Conservation (phyloP, 2,797 vertebrate genomes). For the Allobates femoralis region DNA sequence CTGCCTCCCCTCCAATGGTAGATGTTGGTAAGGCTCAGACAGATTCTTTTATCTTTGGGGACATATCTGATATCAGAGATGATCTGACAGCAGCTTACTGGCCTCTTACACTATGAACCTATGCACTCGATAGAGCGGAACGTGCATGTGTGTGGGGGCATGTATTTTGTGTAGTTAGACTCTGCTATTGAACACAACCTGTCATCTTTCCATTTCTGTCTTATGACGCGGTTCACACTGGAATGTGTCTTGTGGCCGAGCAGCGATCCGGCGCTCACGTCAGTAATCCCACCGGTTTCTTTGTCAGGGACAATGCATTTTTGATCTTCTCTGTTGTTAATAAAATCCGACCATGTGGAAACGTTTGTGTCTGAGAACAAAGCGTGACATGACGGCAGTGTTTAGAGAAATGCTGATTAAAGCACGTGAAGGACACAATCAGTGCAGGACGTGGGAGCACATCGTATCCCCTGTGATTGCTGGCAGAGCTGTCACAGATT, state of each 20-base stretch:
- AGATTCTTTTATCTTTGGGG: too few relatives aligned
- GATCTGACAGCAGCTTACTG: too few relatives aligned
- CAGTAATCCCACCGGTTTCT: neutral
- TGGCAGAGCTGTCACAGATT: neutral
- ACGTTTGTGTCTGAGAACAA: conserved; percentile 29
- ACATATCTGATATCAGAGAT: too few relatives aligned
- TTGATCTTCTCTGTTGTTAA: conserved; percentile 38
- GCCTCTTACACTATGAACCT: too few relatives aligned
- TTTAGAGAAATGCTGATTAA: conserved; percentile 53
- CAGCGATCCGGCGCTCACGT: neutral
- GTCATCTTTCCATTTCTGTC: neutral
- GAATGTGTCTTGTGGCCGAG: conserved; percentile 1
- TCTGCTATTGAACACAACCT: too few relatives aligned
- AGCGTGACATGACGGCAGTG: conserved; percentile 24
- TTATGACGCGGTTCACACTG: neutral
- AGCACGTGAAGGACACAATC: conserved; percentile 20
- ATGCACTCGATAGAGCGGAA: too few relatives aligned
- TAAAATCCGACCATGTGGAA: conserved; percentile 62
- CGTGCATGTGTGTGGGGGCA: neutral
- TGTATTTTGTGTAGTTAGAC: too few relatives aligned
- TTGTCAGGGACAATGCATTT: conserved; percentile 33
- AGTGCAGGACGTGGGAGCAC: neutral
- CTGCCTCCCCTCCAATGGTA: too few relatives aligned
- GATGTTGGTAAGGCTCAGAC: too few relatives aligned
- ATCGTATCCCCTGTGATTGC: neutral